A percentile compares a stretch with the other conserved stretches of the same genome.
Conservation (phyloP, 2,888 invertebrate genomes). For the Rosalia funebris region DNA sequence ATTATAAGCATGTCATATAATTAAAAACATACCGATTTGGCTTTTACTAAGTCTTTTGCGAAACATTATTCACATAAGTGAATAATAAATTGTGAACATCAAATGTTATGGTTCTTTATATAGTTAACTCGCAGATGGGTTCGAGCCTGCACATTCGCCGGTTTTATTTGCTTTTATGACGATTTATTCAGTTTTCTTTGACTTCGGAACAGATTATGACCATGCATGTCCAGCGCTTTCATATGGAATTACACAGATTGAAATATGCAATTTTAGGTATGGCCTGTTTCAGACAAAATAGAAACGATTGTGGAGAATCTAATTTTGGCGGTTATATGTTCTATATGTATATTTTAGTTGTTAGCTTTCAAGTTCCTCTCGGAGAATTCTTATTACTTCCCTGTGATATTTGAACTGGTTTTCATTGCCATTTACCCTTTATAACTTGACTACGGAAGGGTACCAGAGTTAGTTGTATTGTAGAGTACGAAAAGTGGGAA, state of each 20-base stretch:
- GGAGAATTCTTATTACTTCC: constrained; percentile 5
- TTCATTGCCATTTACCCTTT: not conserved
- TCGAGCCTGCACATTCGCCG: constrained; percentile 39
- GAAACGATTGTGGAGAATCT: constrained; percentile 42
- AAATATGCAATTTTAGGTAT: constrained; percentile 57
- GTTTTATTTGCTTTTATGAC: constrained; percentile 56
- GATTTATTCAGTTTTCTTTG: constrained; percentile 59
- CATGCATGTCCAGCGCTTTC: constrained; percentile 56
- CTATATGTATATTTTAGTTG: constrained; percentile 19
- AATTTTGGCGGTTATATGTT: constrained; percentile 23
- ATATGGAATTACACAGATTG: constrained; percentile 54
- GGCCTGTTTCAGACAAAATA: constrained; percentile 45
- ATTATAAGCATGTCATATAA: constrained; percentile 58
- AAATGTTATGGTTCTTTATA: constrained; percentile 55
- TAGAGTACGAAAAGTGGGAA: no score
- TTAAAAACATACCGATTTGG: constrained; percentile 58
- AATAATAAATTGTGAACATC: constrained; percentile 58
- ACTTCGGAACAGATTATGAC: constrained; percentile 52
- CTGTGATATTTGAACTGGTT: not conserved
- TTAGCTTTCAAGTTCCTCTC: constrained; percentile 20
- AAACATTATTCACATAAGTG: constrained; percentile 55
- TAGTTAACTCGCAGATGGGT: constrained; percentile 42
- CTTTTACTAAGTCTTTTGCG: constrained; percentile 52
- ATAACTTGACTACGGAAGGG: not conserved
- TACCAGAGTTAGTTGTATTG: no score